These are phyloP conservation scores for Paralichthys olivaceus DNA, from an alignment of 2,113 vertebrate species.

Conservation along the genomic window DNA sequence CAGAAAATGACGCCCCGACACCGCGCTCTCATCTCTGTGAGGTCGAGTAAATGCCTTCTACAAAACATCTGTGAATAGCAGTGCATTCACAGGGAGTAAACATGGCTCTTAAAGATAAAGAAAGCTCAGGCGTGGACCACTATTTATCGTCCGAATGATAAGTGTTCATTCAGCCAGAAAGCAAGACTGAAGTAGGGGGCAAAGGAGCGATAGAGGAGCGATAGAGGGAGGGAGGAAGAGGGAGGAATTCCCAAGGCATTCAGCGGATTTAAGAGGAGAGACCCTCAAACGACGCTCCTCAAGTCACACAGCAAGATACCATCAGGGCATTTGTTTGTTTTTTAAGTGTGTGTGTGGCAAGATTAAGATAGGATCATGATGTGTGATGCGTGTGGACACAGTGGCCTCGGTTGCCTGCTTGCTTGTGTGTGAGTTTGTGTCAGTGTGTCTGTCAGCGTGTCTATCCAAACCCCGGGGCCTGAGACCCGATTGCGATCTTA, in stretches of 20 bases:
- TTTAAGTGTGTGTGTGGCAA: conserved; percentile 49
- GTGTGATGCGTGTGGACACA: conserved; percentile 51
- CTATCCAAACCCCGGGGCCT: background rate
- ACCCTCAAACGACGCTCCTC: conserved; percentile 73
- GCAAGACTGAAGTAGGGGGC: conserved; percentile 58
- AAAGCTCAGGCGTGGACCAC: conserved; percentile 58
- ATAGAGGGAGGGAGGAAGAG: conserved; percentile 36
- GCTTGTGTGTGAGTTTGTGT: conserved; percentile 13
- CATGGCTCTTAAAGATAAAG: conserved; percentile 79
- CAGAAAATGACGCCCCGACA: conserved; percentile 47
- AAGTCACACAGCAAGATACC: conserved; percentile 75
- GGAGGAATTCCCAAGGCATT: conserved; percentile 74
- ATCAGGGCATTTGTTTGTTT: conserved; percentile 66
- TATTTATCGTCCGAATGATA: conserved; percentile 78
- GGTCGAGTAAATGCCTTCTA: conserved; percentile 46
- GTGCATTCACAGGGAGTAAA: conserved; percentile 67
- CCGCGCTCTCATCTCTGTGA: conserved; percentile 46
- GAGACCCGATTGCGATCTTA: background rate
- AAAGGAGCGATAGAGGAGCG: conserved; percentile 41
- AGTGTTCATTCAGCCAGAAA: conserved; percentile 76
- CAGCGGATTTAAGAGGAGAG: conserved; percentile 78
- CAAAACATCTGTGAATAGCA: conserved; percentile 66
- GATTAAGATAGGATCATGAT: conserved; percentile 66
- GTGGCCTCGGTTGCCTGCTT: conserved; percentile 38
- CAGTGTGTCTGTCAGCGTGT: background rate